Conservation (phyloP, 2,888 invertebrate genomes). For the Coenonympha arcania region DNA sequence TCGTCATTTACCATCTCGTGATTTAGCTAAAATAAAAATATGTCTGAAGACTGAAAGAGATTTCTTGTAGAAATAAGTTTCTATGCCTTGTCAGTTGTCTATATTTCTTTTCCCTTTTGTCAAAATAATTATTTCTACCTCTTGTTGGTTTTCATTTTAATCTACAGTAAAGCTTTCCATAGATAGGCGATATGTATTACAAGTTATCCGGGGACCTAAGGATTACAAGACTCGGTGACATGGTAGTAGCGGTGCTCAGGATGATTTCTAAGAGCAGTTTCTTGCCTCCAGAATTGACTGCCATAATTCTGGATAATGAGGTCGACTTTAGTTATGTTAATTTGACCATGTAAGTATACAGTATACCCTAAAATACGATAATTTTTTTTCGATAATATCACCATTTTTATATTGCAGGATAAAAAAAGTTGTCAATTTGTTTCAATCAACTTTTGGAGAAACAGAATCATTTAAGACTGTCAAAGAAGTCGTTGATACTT, state of each 20-base stretch:
- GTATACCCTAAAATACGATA: neutral
- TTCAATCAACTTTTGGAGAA: constrained; percentile 57
- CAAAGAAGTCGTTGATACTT: constrained; percentile 43
- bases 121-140: no score
- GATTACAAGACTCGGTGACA: constrained; percentile 53
- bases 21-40: no score
- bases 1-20: no score
- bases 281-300: constrained; percentile 60
- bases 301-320: constrained; percentile 38
- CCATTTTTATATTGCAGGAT: constrained; percentile 44
- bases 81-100: no score
- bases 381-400: neutral
- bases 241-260: constrained; percentile 58
- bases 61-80: no score
- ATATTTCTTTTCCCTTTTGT: no score
- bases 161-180: constrained; percentile 19
- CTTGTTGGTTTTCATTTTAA: no score
- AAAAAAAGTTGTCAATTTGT: constrained; percentile 49
- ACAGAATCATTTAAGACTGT: constrained; percentile 51
- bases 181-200: constrained; percentile 65
- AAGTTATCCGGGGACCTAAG: constrained; percentile 67
- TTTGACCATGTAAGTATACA: constrained; percentile 52
- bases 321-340: constrained; percentile 56
- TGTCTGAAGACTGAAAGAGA: no score
- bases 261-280: constrained; percentile 60